Evolutionary conservation across 2,797 vertebrate genomes (phyloP), one percentile per base, ranked within the genome.

Genomic region (Avahi laniger): DNA sequence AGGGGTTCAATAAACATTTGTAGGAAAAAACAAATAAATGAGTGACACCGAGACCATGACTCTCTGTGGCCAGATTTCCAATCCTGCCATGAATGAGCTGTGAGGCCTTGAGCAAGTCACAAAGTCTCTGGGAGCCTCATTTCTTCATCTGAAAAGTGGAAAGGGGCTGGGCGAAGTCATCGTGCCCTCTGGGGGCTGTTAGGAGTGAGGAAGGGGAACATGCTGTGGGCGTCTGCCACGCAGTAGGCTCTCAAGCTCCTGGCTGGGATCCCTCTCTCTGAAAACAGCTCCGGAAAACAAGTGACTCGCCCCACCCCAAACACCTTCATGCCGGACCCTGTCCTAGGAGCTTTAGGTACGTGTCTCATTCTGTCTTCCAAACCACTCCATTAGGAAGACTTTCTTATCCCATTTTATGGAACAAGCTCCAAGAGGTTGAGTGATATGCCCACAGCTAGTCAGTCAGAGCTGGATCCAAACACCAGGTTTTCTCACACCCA

Each of bases 11-110:
- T 65, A 88, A 70, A 38, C 41, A 26, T 48, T 63, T 52, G 24
- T 24, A 72, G 38, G 41, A 85, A 69, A 84, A 84, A 88, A 90
- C 33, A 54, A 89, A 35, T 38, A 72, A 82, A 78, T 35, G 22
- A 63, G 20, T 54, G 54, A 41, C 17, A 22, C 54, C 3, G 0
- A 83, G 69, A 89, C 46, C 65, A 18, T 38, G 50, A n/a, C 7
- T 46, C 50, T 78, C 46, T 41, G 24, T 4, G 2, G 28, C 33
- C 87, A 18, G 11, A 91, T 48, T 89, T 96, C 35, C 75, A 70
- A 0, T 89, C 35, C 72, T 4, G 10, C 46, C 0, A 3, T 22
- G 91, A 93, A 28, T 59, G 57, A 15, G 35, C 54, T 75, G 7
- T 20, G 30, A 72, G 46, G 38, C 7, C 70, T 46, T 54, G 70